phyloP scores from a whole-genome alignment of 1,140 invertebrate species.

The Nephila pilipes region DNA sequence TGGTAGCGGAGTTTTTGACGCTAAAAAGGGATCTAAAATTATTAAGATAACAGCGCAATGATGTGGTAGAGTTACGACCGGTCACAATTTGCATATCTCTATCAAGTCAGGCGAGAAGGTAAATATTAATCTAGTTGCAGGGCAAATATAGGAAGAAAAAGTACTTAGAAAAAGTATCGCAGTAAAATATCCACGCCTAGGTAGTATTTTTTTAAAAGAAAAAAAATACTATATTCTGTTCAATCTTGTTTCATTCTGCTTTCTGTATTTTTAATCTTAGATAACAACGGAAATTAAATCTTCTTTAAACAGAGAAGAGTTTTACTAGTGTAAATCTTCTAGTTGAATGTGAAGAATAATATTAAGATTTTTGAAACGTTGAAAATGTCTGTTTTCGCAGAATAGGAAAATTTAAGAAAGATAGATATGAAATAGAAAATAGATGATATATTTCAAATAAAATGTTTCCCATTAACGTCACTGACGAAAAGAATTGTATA shows the following conservation, averaged over 20 bases:
- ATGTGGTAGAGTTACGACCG: neutral
- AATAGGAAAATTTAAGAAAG: too few species aligned
- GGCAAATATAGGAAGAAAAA: neutral
- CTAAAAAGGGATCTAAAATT: neutral
- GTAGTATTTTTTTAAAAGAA: too few species aligned
- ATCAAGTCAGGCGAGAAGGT: neutral
- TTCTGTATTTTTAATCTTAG: neutral
- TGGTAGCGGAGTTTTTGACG: neutral
- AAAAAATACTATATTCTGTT: neutral
- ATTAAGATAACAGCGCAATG: neutral
- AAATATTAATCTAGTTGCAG: neutral
- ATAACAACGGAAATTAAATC: neutral
- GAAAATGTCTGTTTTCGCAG: too few species aligned
- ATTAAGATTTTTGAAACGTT: too few species aligned
- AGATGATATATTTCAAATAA: too few species aligned
- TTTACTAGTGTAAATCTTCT: neutral
- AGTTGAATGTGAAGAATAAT: neutral
- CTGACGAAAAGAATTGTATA: too few species aligned
- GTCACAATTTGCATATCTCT: constrained; percentile 10
- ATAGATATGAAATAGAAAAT: too few species aligned
- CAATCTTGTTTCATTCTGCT: neutral
- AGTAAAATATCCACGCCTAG: too few species aligned
- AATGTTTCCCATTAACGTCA: too few species aligned
- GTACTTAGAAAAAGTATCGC: neutral
- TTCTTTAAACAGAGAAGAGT: neutral